Conservation (phyloP, 1,140 invertebrate genomes). For the Stegodyphus mimosarum region DNA sequence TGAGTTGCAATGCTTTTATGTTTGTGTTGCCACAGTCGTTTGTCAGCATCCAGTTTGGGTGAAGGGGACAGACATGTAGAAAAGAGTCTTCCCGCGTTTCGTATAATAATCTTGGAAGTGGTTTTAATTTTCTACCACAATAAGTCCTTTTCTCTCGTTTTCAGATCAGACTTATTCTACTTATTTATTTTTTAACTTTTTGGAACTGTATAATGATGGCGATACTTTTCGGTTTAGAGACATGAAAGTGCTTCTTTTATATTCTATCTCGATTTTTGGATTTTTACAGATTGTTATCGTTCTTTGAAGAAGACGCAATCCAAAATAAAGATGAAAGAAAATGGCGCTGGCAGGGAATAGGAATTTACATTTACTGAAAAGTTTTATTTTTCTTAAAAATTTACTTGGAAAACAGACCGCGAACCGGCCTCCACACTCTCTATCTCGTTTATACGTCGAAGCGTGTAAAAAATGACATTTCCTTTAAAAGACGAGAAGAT, state of each 20-base stretch:
- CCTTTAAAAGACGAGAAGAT: too few species aligned
- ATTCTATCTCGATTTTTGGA: not conserved
- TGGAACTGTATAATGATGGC: too few species aligned
- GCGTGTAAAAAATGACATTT: too few species aligned
- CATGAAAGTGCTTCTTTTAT: not conserved
- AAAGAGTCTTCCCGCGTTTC: not conserved
- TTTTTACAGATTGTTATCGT: not conserved
- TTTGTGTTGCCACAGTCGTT: not conserved
- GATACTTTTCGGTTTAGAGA: too few species aligned
- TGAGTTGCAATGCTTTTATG: not conserved
- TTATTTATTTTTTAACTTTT: too few species aligned
- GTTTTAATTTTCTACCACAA: slow-evolving; percentile 12
- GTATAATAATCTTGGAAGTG: not conserved
- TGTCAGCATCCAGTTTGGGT: not conserved
- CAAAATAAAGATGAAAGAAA: too few species aligned
- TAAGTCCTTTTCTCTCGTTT: not conserved
- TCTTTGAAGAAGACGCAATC: not conserved
- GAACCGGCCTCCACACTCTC: too few species aligned
- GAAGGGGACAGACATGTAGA: not conserved
- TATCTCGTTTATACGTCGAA: too few species aligned
- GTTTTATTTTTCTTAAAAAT: too few species aligned
- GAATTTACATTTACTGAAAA: too few species aligned
- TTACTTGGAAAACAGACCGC: too few species aligned
- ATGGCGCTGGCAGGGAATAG: too few species aligned
- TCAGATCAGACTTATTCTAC: not conserved